These are phyloP conservation scores for Phalangium opilio DNA, from an alignment of 2,888 invertebrate species.

Conservation along the genomic window DNA sequence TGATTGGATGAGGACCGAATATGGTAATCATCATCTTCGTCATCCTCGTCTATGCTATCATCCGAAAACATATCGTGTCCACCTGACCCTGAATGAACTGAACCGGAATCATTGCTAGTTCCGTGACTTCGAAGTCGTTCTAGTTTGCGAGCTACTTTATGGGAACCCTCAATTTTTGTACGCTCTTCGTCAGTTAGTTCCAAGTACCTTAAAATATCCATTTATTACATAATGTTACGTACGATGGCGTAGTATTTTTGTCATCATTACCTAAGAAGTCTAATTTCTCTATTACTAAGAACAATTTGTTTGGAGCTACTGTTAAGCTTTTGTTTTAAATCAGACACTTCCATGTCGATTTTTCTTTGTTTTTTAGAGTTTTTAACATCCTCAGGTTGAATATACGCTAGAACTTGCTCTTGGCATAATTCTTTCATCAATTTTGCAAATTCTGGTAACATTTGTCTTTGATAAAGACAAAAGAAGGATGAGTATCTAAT, in stretches of 20 bases:
- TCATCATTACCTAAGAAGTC: slow-evolving; percentile 47
- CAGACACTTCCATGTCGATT: slow-evolving; percentile 77
- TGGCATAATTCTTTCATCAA: slow-evolving; percentile 70
- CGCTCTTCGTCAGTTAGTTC: slow-evolving; percentile 83
- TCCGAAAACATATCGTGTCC: slow-evolving; percentile 16
- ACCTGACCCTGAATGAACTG: slow-evolving; percentile 17
- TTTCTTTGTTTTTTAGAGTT: slow-evolving; percentile 73
- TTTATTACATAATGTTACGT: too few relatives aligned
- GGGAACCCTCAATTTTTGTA: slow-evolving; percentile 73
- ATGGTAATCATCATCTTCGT: slow-evolving; percentile 19
- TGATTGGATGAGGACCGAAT: slow-evolving; percentile 9
- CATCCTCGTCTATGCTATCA: slow-evolving; percentile 17
- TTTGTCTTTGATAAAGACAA: slow-evolving; percentile 37
- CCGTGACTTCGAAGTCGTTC: slow-evolving; percentile 47
- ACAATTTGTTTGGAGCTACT: slow-evolving; percentile 62
- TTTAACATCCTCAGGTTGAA: slow-evolving; percentile 70
- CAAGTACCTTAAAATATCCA: slow-evolving; percentile 46
- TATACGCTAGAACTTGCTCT: slow-evolving; percentile 68
- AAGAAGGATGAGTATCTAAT: too few relatives aligned
- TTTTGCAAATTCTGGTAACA: slow-evolving; percentile 48
- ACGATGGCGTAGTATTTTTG: too few relatives aligned
- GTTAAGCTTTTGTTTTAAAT: slow-evolving; percentile 57
- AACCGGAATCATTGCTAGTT: slow-evolving; percentile 16
- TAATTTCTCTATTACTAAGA: slow-evolving; percentile 76
- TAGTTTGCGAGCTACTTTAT: slow-evolving; percentile 79